phyloP scores from a whole-genome alignment of 2,113 vertebrate genomes.

The Corvus moneduloides region DNA sequence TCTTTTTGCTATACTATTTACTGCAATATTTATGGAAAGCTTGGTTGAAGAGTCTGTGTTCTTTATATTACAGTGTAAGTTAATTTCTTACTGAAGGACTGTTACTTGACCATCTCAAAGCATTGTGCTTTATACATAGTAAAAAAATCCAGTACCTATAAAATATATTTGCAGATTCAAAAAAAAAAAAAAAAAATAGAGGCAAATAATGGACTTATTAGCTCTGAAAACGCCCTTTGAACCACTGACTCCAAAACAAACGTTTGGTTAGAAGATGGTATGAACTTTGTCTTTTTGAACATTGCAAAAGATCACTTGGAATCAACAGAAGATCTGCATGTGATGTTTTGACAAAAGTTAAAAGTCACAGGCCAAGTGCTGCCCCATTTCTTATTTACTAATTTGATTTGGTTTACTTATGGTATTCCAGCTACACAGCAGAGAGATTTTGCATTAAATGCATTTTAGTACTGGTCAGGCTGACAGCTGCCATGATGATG shows the following conservation, averaged over 20 bases:
- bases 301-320: not conserved
- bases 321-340: not conserved
- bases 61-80: not conserved
- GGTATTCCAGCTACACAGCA: not conserved
- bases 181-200: not conserved
- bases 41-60: not conserved
- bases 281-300: conserved; percentile 40
- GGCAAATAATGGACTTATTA: not conserved
- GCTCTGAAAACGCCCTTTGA: not conserved
- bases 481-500: not conserved
- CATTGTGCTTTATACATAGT: not conserved
- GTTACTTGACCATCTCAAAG: not conserved
- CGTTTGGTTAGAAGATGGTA: not conserved
- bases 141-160: not conserved
- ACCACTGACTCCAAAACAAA: conserved; percentile 14
- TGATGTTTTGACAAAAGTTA: conserved; percentile 13
- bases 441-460: not conserved
- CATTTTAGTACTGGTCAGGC: not conserved
- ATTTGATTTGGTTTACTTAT: not conserved
- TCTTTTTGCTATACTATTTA: not conserved
- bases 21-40: not conserved
- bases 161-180: not conserved
- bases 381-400: not conserved
- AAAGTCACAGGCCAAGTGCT: not conserved
- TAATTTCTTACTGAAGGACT: not conserved